Evolutionary conservation across 2,113 vertebrate species (phyloP).

Genomic region (Cyphomyrus plagiostoma): DNA sequence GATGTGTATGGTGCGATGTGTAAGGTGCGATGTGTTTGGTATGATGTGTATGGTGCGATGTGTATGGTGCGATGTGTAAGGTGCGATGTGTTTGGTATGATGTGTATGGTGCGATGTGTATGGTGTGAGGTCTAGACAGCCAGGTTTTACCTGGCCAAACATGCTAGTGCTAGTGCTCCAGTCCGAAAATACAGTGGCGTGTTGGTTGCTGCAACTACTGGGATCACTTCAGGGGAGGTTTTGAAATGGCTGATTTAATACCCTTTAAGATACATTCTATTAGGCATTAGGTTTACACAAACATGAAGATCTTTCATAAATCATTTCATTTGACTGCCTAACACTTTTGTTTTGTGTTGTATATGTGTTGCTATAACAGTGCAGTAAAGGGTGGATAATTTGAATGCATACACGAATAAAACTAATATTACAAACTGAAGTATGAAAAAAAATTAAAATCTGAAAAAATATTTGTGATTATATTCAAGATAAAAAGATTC

Average conservation of each 20-base stretch:
- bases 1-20: too few species aligned
- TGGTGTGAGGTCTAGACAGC: neutral
- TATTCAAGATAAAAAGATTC: neutral
- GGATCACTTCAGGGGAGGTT: neutral
- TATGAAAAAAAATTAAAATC: neutral
- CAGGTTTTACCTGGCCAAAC: neutral
- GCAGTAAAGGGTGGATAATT: neutral
- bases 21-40: too few species aligned
- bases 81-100: too few species aligned
- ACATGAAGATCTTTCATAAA: neutral
- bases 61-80: too few species aligned
- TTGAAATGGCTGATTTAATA: neutral
- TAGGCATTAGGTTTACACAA: neutral
- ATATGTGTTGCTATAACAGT: neutral
- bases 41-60: too few species aligned
- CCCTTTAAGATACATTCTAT: neutral
- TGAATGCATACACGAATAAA: neutral
- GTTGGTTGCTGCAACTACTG: neutral
- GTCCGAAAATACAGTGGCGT: neutral
- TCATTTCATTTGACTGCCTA: neutral
- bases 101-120: too few species aligned
- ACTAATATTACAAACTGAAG: neutral
- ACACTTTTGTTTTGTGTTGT: neutral
- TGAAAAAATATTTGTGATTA: neutral
- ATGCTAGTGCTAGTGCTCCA: neutral